phyloP scores from a whole-genome alignment of 2,113 vertebrate genomes.

The Erythrocercus mccallii region DNA sequence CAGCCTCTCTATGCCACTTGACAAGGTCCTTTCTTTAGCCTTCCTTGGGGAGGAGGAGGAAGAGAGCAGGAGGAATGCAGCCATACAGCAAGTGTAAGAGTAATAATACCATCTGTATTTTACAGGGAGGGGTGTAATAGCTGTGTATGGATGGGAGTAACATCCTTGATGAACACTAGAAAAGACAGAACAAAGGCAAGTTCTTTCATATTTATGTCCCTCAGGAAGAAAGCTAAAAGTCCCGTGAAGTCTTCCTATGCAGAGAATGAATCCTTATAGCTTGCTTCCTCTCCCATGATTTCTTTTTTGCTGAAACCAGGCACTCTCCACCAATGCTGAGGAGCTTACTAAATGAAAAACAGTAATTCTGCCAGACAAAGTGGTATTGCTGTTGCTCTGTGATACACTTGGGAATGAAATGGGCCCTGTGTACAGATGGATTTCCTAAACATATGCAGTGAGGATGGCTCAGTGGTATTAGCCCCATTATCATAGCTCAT shows the following conservation, averaged over 20 bases:
- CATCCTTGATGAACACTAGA: not conserved
- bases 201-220: not conserved
- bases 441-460: not conserved
- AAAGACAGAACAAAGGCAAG: not conserved
- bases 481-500: fast-evolving
- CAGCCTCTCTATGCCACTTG: not conserved
- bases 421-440: fast-evolving
- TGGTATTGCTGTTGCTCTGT: fast-evolving
- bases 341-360: not conserved
- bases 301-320: not conserved
- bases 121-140: not conserved
- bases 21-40: not conserved
- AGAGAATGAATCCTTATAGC: not conserved
- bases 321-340: not conserved
- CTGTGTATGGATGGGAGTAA: not conserved
- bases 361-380: not conserved
- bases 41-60: conserved; percentile 8
- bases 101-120: not conserved
- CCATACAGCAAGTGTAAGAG: not conserved
- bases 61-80: not conserved
- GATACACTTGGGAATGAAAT: not conserved
- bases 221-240: not conserved
- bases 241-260: not conserved
- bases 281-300: not conserved
- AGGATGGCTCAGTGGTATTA: not conserved